Evolutionary conservation across 1,140 invertebrate genomes (phyloP).

Genomic region (Macrocentrus cingulum): DNA sequence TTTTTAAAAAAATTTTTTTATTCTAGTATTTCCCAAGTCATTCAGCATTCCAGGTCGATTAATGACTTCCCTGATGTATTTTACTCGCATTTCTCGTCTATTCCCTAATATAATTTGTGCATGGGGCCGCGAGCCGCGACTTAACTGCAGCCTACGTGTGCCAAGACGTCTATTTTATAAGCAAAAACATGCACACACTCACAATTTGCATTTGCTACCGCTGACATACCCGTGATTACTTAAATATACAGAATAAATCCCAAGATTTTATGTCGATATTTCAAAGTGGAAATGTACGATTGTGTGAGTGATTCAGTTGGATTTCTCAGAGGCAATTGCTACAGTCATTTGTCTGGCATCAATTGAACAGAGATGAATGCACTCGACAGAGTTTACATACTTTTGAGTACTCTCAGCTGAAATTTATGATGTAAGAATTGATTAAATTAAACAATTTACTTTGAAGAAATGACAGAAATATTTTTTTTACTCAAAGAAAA

Average conservation of each 20-base stretch:
- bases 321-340: not conserved
- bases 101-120: conserved; percentile 16
- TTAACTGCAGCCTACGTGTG: not conserved
- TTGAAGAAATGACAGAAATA: no score
- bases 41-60: conserved; percentile 15
- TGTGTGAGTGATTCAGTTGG: no score
- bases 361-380: conserved; percentile 3
- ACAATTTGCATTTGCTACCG: conserved; percentile 8
- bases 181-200: conserved; percentile 14
- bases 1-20: conserved; percentile 6
- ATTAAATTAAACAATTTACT: no score
- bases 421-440: no score
- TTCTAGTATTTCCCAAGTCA: conserved; percentile 1
- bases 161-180: not conserved
- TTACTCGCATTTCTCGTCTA: conserved; percentile 8
- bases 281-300: no score
- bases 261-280: no score
- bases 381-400: not conserved
- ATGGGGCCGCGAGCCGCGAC: not conserved
- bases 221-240: conserved; percentile 15
- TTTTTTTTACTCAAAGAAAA: no score
- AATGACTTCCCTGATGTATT: conserved; percentile 21
- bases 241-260: no score
- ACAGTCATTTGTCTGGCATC: conserved; percentile 3
- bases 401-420: not conserved